Conservation (phyloP, 2,888 invertebrate species). For the Diplazon laetatorius region DNA sequence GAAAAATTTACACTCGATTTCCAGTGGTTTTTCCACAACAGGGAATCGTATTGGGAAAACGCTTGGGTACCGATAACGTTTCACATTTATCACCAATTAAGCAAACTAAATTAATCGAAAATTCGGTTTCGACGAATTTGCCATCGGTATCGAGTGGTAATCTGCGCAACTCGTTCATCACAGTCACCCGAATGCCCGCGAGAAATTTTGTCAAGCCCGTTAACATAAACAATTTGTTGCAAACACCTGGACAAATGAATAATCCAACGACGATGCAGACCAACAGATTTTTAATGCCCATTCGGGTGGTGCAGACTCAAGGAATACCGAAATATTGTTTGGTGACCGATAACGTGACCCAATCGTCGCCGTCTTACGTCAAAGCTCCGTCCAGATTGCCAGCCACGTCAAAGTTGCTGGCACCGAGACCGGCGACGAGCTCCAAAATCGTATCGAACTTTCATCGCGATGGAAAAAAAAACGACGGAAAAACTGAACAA, state of each 20-base stretch:
- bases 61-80: slow-evolving; percentile 33
- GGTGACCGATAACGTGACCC: slow-evolving; percentile 70
- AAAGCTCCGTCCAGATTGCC: slow-evolving; percentile 34
- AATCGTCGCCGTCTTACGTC: background rate
- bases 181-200: slow-evolving; percentile 56
- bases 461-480: background rate
- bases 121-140: background rate
- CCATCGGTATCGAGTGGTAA: slow-evolving; percentile 61
- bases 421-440: background rate
- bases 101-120: slow-evolving; percentile 19
- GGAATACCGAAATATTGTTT: slow-evolving; percentile 79
- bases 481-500: slow-evolving; percentile 23
- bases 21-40: slow-evolving; percentile 70
- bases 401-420: slow-evolving; percentile 24
- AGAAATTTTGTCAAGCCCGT: slow-evolving; percentile 39
- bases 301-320: slow-evolving; percentile 77
- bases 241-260: slow-evolving; percentile 69
- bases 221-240: slow-evolving; percentile 50
- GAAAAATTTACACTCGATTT: slow-evolving; percentile 68
- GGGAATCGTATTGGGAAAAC: slow-evolving; percentile 64
- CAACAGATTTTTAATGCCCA: slow-evolving; percentile 74
- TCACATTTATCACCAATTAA: slow-evolving; percentile 34
- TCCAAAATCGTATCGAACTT: background rate
- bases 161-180: slow-evolving; percentile 55
- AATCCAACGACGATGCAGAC: slow-evolving; percentile 67